These are phyloP conservation scores for Acridotheres tristis DNA, from an alignment of 2,797 vertebrate species.

Conservation along the genomic window DNA sequence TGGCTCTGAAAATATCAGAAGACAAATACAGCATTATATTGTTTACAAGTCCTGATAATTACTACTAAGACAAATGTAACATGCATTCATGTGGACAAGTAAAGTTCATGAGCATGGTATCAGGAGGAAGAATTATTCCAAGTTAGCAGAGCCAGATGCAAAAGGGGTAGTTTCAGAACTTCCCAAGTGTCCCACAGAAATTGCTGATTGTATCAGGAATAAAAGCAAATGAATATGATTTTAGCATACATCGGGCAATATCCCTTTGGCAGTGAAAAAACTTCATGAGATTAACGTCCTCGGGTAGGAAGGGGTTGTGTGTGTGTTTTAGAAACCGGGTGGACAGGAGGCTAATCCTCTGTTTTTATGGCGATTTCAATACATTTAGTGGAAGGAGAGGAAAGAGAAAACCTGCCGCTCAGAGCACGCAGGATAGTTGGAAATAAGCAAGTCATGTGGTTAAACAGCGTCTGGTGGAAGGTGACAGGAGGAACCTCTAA, in stretches of 20 bases:
- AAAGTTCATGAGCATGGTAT: background rate
- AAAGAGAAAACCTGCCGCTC: background rate
- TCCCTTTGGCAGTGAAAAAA: background rate
- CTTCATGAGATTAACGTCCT: background rate
- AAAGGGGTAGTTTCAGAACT: background rate
- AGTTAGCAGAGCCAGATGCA: background rate
- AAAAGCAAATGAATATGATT: background rate
- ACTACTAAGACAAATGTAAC: background rate
- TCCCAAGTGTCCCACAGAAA: background rate
- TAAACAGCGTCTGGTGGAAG: background rate
- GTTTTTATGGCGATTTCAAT: rapidly evolving
- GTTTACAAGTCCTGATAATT: background rate
- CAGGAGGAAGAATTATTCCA: background rate
- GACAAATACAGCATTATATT: background rate
- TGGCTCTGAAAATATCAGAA: background rate
- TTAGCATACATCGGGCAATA: rapidly evolving
- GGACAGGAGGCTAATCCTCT: too few relatives aligned
- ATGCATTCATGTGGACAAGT: rapidly evolving
- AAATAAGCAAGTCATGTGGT: background rate
- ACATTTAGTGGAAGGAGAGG: too few relatives aligned
- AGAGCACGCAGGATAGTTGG: background rate
- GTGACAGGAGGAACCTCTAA: background rate
- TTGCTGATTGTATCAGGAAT: rapidly evolving
- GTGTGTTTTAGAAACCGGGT: rapidly evolving
- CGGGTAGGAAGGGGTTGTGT: background rate